Base-by-base conservation (phyloP, 2,113 vertebrate species). In the Okapia johnstoni region DNA sequence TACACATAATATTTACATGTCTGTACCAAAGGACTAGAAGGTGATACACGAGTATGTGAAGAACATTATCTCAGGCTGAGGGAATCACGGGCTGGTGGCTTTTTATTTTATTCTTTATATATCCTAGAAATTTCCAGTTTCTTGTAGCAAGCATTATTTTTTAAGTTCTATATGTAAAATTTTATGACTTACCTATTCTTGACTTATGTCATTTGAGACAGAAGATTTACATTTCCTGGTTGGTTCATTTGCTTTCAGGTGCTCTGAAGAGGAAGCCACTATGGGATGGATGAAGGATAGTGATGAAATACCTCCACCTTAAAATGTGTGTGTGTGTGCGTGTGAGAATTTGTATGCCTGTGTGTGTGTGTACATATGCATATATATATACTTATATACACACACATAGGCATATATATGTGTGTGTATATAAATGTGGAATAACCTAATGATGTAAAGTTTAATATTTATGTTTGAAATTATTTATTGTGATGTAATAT, bases 401-500 rank as follows among this genome's bases (percentile, higher is more conserved):
- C 66, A 91, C 83, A 92, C 26, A 58, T 66, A 63, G 50, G 26
- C 57, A 48, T 83, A 17, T 73, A 16, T 60, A 55, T 96, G 79
- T 94, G 52, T 86, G 60, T 90, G 87, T 97, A 21, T 97, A 60
- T 98, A 98, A 98, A 97, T 98, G 98, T 98, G 61, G 93, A 98
- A 97, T 99, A 99, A 98, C 98, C 98, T 99, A 98, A 99, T 98
- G 98, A 94, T 99, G 98, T 99, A 99, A 99, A 99, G 98, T 98
- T 98, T 99, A 99, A 99, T 99, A 99, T 99, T 99, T 99, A 99
- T 99, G 99, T 99, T 98, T 98, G 97, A 99, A 98, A 98, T 99
- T 99, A 99, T 99, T 99, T 99, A 99, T 99, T 99, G 99, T 98
- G 98, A 98, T 99, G 98, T 99, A 99, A 99, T 99, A 99, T 99